These are phyloP conservation scores for Sialis fuliginosa DNA, from an alignment of 2,888 invertebrate species.

Conservation along the genomic window DNA sequence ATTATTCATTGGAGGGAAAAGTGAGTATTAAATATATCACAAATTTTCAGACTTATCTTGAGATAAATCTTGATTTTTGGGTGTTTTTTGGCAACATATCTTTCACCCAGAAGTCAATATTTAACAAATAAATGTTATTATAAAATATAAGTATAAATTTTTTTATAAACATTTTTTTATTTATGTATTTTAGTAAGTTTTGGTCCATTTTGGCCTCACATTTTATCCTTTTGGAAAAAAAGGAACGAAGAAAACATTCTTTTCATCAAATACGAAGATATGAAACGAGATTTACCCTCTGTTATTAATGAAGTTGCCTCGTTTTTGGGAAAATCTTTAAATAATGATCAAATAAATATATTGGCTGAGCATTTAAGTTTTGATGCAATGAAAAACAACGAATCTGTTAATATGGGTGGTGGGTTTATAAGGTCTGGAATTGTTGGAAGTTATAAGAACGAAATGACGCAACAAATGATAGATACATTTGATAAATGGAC, in stretches of 20 bases:
- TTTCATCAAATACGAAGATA: conserved; percentile 67
- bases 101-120: too few relatives aligned
- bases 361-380: conserved; percentile 19
- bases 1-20: conserved; percentile 43
- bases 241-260: conserved; percentile 53
- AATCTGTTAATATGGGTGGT: conserved; percentile 33
- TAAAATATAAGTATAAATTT: too few relatives aligned
- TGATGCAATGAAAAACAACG: conserved; percentile 36
- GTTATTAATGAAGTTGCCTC: not conserved
- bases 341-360: not conserved
- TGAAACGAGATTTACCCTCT: conserved; percentile 49
- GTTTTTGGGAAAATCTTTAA: not conserved
- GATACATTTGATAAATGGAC: conserved; percentile 20
- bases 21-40: not conserved
- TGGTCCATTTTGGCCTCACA: conserved; percentile 46
- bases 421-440: conserved; percentile 16
- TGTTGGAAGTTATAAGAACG: conserved; percentile 15
- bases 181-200: not conserved
- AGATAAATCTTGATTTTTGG: not conserved
- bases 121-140: too few relatives aligned
- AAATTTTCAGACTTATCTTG: not conserved
- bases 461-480: conserved; percentile 13
- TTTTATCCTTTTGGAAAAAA: conserved; percentile 46
- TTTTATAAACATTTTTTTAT: too few relatives aligned
- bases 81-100: too few relatives aligned